Evolutionary conservation across 2,797 vertebrate genomes (phyloP), one percentile per base, ranked within the genome.

Genomic region (Caiman crocodilus): DNA sequence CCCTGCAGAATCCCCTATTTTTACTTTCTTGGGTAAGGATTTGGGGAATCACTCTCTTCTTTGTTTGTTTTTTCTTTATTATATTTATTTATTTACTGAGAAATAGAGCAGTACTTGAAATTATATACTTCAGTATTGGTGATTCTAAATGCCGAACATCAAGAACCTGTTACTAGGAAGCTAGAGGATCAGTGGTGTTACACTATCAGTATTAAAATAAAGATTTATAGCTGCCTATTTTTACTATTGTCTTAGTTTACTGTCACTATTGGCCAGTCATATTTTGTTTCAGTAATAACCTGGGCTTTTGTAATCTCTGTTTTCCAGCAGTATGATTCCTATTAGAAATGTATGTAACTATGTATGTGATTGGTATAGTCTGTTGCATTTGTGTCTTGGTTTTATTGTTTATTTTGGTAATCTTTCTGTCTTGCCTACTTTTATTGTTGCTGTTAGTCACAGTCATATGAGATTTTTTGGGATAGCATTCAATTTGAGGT

Each of bases 401-500:
- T 21, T 5, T 50, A 50, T 50, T 17, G 32, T 73, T 82, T 90
- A 59, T 28, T 85, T 74, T 89, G 64, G n/a, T 50, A 58, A 0
- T 1, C 42, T 35, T 56, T 64, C 84, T 87, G 57, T 2, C 30
- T 73, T 94, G 63, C 84, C 32, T 18, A 35, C 25, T 35, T 42
- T 82, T 28, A n/a, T 85, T 30, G 74, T 78, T 94, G 18, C 32
- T 87, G 1, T 89, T 92, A 76, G 61, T 1, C 0, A n/a, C 88
- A 81, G 69, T 64, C 42, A n/a, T 76, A 63, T 80, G 84, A 84
- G 90, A 63, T 14, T 86, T 91, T 82, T 90, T 85, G 23, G 28
- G 23, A 20, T 82, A 85, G 21, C 18, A 23, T 78, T 84, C 14
- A 58, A 76, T 95, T 92, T 92, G 42, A 77, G 42, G 87, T 94